Conservation (phyloP, 1,140 invertebrate genomes). For the Eupristina koningsbergeri region DNA sequence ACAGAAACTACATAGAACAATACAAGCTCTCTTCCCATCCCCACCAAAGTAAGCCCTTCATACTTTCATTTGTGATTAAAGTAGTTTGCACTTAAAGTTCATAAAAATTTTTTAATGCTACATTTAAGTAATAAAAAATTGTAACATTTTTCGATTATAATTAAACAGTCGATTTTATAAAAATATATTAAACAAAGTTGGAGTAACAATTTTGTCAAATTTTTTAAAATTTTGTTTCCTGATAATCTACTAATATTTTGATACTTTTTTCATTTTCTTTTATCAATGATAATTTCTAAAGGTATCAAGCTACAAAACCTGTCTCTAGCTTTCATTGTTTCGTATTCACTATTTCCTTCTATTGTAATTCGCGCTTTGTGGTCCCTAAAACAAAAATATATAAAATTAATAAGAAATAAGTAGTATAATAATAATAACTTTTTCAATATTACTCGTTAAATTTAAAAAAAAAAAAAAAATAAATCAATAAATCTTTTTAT, state of each 20-base stretch:
- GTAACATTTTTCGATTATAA: too few relatives aligned
- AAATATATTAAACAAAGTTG: not conserved
- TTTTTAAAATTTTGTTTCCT: not conserved
- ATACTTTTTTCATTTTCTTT: not conserved
- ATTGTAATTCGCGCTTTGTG: conserved; percentile 74
- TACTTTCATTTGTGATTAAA: conserved; percentile 30
- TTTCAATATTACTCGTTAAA: too few relatives aligned
- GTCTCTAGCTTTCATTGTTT: conserved; percentile 65
- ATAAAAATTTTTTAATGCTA: not conserved
- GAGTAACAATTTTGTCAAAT: not conserved
- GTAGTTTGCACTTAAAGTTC: not conserved
- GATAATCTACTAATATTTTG: not conserved
- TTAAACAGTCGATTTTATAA: not conserved
- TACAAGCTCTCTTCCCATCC: not conserved
- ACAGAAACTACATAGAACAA: conserved; percentile 11
- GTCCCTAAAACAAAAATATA: conserved; percentile 60
- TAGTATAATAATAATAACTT: too few relatives aligned
- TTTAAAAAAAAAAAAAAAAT: too few relatives aligned
- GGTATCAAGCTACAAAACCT: conserved; percentile 68
- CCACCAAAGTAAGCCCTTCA: not conserved
- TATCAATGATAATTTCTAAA: conserved; percentile 58
- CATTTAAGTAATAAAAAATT: too few relatives aligned
- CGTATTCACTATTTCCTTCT: conserved; percentile 67
- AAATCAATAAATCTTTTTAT: too few relatives aligned
- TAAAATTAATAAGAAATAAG: conserved; percentile 6